Evolutionary conservation across 1,140 invertebrate species (phyloP).

Genomic region (Tetramorium alpestre): DNA sequence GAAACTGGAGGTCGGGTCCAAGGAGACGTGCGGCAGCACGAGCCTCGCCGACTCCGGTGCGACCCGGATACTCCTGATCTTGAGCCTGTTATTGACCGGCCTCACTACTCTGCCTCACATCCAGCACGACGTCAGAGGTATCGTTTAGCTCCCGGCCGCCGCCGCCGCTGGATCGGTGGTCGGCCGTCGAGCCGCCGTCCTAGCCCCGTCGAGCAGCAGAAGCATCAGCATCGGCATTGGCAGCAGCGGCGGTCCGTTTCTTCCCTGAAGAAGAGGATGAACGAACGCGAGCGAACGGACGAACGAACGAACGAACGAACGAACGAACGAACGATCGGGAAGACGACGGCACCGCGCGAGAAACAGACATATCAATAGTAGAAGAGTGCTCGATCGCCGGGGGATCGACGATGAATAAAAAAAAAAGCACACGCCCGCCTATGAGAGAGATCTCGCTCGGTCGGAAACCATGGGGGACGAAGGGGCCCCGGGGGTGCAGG

Average conservation of each 20-base stretch:
- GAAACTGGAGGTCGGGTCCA: slow-evolving; percentile 81
- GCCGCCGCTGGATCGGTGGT: slow-evolving; percentile 40
- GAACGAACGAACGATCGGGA: slow-evolving; percentile 39
- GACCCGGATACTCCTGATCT: slow-evolving; percentile 41
- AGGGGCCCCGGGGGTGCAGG: not conserved
- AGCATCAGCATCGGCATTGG: not conserved
- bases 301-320: not conserved
- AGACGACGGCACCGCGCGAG: slow-evolving; percentile 40
- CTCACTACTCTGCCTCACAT: slow-evolving; percentile 27
- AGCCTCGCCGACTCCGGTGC: slow-evolving; percentile 35
- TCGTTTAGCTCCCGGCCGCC: slow-evolving; percentile 66
- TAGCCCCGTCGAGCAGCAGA: slow-evolving; percentile 47
- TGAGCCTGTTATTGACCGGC: slow-evolving; percentile 58
- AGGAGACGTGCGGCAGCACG: slow-evolving; percentile 82
- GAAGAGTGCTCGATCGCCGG: slow-evolving; percentile 54
- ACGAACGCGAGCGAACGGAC: not conserved
- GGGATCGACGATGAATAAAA: slow-evolving; percentile 51
- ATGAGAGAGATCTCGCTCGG: slow-evolving; percentile 41
- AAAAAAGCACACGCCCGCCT: slow-evolving; percentile 24
- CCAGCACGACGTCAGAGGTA: slow-evolving; percentile 55
- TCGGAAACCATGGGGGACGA: slow-evolving; percentile 1
- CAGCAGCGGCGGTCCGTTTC: slow-evolving; percentile 19
- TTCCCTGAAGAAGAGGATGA: slow-evolving; percentile 40
- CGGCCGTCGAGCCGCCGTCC: slow-evolving; percentile 49
- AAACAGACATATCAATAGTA: slow-evolving; percentile 61